Evolutionary conservation across 1,140 invertebrate genomes (phyloP), one percentile per base, ranked within the genome.

Genomic region (Chrysopa pallens): DNA sequence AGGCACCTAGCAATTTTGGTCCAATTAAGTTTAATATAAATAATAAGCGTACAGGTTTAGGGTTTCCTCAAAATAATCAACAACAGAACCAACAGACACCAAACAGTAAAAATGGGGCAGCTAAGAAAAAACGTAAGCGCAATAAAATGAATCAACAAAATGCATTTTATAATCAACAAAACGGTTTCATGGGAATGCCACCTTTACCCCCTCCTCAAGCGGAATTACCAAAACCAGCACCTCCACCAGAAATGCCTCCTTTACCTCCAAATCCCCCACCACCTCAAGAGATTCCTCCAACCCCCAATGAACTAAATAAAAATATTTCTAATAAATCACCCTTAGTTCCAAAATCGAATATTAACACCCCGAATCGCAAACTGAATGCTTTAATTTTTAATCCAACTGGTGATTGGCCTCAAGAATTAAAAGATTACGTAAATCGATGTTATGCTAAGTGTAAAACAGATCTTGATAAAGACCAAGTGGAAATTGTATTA

Each of bases 401-500:
- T 49, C 63, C 68, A 4, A 62, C 68, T 0, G 64, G 59, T 27
- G 68, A 70, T 42, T 84, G 80, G 80, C 80, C 81, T 1, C 72
- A 79, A 39, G 76, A 75, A 43, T 57, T 85, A 23, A 78, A 83
- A 55, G 74, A 82, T 45, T 97, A 93, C 64, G 88, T 95, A 8
- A 80, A 84, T 51, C 74, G 83, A 48, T 91, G 89, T 54, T 96
- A 93, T 68, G 78, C 79, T 31, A 87, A 87, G 63, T 94, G 88
- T 56, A 76, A 76, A 51, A 85, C 84, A 9, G 70, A 76, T 42
- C 73, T 86, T 42, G 87, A 95, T 60, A 87, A 90, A 36, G 87
- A 96, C 69, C 79, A 89, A 58, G 87, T 96, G 42, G 86, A 93
- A 58, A 87, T 89, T 45, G 84, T 90, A 49, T 64, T 97, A 28